phyloP scores from a whole-genome alignment of 2,888 invertebrate genomes.

The Timema podura region DNA sequence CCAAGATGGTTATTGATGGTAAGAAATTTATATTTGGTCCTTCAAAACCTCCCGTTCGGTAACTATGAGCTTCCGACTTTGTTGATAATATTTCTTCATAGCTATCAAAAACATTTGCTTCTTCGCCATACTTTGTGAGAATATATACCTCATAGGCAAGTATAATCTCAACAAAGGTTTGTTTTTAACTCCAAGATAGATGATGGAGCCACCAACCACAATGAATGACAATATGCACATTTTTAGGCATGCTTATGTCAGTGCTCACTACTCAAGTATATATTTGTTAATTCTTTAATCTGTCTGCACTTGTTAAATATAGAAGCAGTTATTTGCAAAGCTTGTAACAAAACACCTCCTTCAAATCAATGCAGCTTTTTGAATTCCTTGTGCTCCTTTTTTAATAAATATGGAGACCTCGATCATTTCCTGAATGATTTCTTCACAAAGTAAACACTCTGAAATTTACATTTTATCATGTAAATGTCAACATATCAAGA shows the following conservation, averaged over 20 bases:
- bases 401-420: not conserved
- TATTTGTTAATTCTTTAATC: too few species aligned
- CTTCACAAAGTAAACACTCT: conserved; percentile 11
- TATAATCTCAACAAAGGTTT: not conserved
- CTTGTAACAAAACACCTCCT: conserved; percentile 10
- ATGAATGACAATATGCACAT: not conserved
- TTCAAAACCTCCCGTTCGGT: not conserved
- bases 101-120: not conserved
- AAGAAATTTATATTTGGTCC: not conserved
- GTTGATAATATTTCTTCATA: not conserved
- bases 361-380: not conserved
- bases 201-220: conserved; percentile 3
- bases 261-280: not conserved
- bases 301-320: too few species aligned
- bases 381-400: conserved; percentile 7
- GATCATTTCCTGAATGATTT: not conserved
- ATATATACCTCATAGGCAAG: conserved; percentile 3
- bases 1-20: not conserved
- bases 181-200: conserved; percentile 4
- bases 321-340: not conserved
- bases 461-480: not conserved
- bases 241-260: conserved; percentile 1
- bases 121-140: not conserved
- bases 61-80: not conserved
- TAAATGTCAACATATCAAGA: conserved; percentile 1